Evolutionary conservation across 2,113 vertebrate species (phyloP).

Genomic region (Percopsis transmontana): DNA sequence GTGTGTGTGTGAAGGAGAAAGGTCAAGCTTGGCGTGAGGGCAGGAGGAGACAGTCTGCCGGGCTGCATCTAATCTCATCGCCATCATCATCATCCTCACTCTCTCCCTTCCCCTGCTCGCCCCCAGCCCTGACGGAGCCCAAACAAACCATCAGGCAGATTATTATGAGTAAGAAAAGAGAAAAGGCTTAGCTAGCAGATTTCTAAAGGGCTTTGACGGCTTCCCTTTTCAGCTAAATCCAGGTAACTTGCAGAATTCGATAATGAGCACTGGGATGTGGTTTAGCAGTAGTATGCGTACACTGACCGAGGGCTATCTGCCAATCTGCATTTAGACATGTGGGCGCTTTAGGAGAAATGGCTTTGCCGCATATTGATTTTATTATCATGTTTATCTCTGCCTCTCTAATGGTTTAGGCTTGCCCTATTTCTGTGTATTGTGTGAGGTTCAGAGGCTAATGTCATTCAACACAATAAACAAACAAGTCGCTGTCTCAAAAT

Average conservation of each 20-base stretch:
- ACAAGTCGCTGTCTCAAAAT: constrained; percentile 26
- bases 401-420: constrained; percentile 44
- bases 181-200: constrained; percentile 66
- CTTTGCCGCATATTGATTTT: constrained; percentile 57
- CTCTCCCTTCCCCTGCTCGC: constrained; percentile 83
- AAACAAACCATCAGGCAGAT: constrained; percentile 78
- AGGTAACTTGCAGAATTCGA: constrained; percentile 66
- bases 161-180: constrained; percentile 74
- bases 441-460: constrained; percentile 2
- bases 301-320: constrained; percentile 54
- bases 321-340: constrained; percentile 44
- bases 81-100: constrained; percentile 84
- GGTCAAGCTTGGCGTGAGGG: constrained; percentile 57
- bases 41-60: constrained; percentile 95
- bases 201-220: constrained; percentile 56
- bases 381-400: constrained; percentile 67
- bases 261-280: constrained; percentile 60
- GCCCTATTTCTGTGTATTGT: constrained; percentile 43
- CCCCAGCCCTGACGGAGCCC: constrained; percentile 66
- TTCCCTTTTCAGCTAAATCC: constrained; percentile 69
- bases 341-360: constrained; percentile 42
- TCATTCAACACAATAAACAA: constrained; percentile 54
- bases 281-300: constrained; percentile 47
- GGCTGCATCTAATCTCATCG: constrained; percentile 93
- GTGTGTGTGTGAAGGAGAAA: constrained; percentile 35